Percentiles rank a stretch among this genome's conserved stretches.
These are phyloP conservation scores for Stramonita haemastoma DNA, from an alignment of 2,888 invertebrate species.

Conservation along the genomic window DNA sequence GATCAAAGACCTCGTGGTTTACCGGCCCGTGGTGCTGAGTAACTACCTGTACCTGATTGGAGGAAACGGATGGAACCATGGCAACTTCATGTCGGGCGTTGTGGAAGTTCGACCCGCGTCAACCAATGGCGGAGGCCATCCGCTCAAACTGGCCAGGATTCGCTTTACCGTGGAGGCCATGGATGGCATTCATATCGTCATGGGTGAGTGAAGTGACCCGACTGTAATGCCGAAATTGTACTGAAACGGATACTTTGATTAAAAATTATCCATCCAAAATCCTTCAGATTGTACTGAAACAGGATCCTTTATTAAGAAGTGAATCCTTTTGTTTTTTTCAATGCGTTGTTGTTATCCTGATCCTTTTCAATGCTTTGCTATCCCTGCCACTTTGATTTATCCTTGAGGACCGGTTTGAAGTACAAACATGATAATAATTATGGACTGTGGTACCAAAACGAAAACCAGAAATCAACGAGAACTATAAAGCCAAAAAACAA, in stretches of 20 bases:
- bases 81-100: conserved; percentile 54
- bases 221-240: neutral
- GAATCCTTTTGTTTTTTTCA: neutral
- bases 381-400: neutral
- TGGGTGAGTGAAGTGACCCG: conserved; percentile 53
- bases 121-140: conserved; percentile 59
- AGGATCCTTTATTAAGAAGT: too few species aligned
- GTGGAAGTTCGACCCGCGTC: conserved; percentile 64
- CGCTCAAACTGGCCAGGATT: conserved; percentile 59
- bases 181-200: conserved; percentile 65
- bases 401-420: too few species aligned
- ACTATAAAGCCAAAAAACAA: too few species aligned
- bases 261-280: too few species aligned
- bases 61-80: conserved; percentile 66
- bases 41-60: conserved; percentile 66
- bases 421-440: too few species aligned
- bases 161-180: conserved; percentile 65
- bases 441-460: too few species aligned
- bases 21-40: conserved; percentile 61
- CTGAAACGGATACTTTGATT: too few species aligned
- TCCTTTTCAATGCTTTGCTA: neutral
- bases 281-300: too few species aligned
- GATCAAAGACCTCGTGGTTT: conserved; percentile 63
- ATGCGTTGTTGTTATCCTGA: neutral
- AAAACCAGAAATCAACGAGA: too few species aligned